These are phyloP conservation scores for Pseudorasbora parva DNA, from an alignment of 2,113 vertebrate genomes.

Conservation along the genomic window DNA sequence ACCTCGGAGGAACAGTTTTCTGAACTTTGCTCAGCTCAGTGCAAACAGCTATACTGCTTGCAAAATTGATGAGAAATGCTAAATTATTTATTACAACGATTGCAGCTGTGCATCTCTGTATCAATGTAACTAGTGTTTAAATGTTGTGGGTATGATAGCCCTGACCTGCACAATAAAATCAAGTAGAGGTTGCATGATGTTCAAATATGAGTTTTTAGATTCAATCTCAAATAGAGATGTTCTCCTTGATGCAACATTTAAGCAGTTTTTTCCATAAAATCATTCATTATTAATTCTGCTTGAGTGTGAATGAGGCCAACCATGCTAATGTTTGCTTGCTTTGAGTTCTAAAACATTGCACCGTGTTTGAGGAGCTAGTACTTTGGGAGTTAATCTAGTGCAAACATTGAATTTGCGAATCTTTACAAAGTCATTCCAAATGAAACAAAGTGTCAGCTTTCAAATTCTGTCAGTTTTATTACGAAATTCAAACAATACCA, in stretches of 20 bases:
- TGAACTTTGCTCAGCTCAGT: slow-evolving; percentile 14
- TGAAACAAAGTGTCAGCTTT: too few relatives aligned
- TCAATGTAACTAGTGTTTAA: slow-evolving; percentile 4
- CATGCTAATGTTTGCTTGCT: background rate
- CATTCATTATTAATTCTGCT: background rate
- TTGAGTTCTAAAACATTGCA: background rate
- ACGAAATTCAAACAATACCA: too few relatives aligned
- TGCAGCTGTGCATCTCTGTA: slow-evolving; percentile 30
- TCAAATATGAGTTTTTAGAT: background rate
- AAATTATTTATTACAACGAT: slow-evolving; percentile 50
- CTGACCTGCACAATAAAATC: background rate
- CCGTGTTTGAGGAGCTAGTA: background rate
- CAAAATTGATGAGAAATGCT: slow-evolving; percentile 52
- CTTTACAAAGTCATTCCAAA: background rate
- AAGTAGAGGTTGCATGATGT: background rate
- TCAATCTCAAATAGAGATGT: background rate
- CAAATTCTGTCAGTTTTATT: too few relatives aligned
- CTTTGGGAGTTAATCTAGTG: background rate
- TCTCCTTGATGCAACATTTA: background rate
- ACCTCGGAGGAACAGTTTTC: slow-evolving; percentile 37
- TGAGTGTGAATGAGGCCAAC: background rate
- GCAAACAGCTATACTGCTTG: slow-evolving; percentile 29
- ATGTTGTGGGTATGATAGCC: background rate
- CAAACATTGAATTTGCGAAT: background rate
- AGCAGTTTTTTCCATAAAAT: background rate